phyloP scores from a whole-genome alignment of 2,797 vertebrate genomes.

The Podarcis lilfordi region DNA sequence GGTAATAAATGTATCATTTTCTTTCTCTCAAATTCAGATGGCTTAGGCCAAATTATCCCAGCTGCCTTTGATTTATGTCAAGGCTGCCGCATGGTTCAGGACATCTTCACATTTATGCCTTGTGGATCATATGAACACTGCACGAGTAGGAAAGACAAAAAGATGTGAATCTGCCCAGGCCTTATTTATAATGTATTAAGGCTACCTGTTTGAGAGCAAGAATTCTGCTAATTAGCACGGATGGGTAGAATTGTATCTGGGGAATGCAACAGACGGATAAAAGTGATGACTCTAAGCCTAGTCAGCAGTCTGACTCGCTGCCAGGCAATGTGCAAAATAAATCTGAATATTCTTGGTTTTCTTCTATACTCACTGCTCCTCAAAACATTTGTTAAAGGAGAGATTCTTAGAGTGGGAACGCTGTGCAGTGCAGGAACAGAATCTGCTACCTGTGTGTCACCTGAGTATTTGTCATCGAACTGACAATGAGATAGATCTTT shows the following conservation, averaged over 20 bases:
- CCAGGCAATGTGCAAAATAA: slow-evolving; percentile 73
- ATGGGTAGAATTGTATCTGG: slow-evolving; percentile 49
- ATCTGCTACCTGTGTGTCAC: slow-evolving; percentile 74
- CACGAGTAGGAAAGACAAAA: slow-evolving; percentile 57
- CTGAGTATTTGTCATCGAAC: slow-evolving; percentile 80
- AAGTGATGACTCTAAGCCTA: slow-evolving; percentile 2
- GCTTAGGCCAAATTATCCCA: slow-evolving; percentile 41
- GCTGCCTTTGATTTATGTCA: slow-evolving; percentile 1
- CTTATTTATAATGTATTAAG: slow-evolving; percentile 73
- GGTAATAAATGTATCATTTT: slow-evolving; percentile 43
- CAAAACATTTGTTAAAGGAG: slow-evolving; percentile 66
- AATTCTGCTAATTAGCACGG: slow-evolving; percentile 58
- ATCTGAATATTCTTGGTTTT: slow-evolving; percentile 47
- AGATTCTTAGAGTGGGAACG: slow-evolving; percentile 70
- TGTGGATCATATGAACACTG: background rate
- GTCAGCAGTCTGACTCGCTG: slow-evolving; percentile 58
- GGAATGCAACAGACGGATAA: background rate
- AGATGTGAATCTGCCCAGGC: slow-evolving; percentile 48
- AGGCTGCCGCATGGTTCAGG: slow-evolving; percentile 11
- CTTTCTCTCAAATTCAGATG: slow-evolving; percentile 43
- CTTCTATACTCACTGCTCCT: slow-evolving; percentile 49
- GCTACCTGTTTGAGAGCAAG: slow-evolving; percentile 74
- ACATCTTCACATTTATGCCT: background rate
- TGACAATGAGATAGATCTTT: slow-evolving; percentile 80
- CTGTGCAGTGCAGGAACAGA: slow-evolving; percentile 68